These are phyloP conservation scores for Rutilus rutilus DNA, from an alignment of 2,113 vertebrate species.

Conservation along the genomic window DNA sequence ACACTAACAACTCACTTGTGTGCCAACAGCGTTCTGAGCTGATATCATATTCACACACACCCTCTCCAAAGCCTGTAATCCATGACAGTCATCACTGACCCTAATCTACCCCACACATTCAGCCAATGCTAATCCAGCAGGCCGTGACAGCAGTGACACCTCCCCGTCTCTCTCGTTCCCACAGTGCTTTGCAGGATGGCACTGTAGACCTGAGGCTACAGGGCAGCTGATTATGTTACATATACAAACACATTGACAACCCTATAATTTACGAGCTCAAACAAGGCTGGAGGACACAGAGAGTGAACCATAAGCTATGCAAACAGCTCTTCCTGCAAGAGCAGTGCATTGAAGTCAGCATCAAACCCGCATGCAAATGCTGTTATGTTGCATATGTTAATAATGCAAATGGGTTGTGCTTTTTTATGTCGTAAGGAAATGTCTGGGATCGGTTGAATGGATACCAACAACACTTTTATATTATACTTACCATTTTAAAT, in stretches of 20 bases:
- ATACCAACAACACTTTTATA: background rate
- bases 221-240: conserved; percentile 16
- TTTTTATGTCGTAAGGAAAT: background rate
- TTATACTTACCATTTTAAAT: background rate
- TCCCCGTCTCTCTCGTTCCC: background rate
- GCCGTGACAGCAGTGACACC: background rate
- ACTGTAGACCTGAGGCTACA: conserved; percentile 12
- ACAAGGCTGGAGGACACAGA: background rate
- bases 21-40: conserved; percentile 7
- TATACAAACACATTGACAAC: conserved; percentile 20
- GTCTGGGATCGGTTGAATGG: background rate
- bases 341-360: conserved; percentile 4
- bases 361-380: background rate
- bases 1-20: conserved; percentile 30
- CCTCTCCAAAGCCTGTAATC: conserved; percentile 17
- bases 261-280: conserved; percentile 1
- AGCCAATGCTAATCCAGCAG: conserved; percentile 18
- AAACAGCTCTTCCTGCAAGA: background rate
- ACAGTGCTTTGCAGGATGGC: conserved; percentile 17
- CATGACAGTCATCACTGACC: conserved; percentile 18
- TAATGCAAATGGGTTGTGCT: background rate
- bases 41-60: conserved; percentile 10
- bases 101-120: conserved; percentile 38
- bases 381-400: background rate
- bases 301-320: background rate